These are phyloP conservation scores for Tychaedon coryphoeus DNA, from an alignment of 2,113 vertebrate genomes.

Conservation along the genomic window DNA sequence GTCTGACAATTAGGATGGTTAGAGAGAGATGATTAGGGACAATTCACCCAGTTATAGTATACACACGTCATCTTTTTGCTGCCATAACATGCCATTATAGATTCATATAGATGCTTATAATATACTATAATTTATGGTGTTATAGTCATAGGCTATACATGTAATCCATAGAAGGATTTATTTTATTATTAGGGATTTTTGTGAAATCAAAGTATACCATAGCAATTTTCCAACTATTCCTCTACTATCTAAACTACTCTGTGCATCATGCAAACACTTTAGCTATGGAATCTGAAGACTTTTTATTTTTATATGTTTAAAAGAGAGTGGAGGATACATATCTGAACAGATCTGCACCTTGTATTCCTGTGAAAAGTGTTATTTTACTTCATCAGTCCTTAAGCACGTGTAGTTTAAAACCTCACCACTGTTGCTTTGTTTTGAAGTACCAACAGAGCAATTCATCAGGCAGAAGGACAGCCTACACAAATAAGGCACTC, in stretches of 20 bases:
- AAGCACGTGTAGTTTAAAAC: neutral
- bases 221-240: constrained; percentile 41
- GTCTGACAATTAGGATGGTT: constrained; percentile 40
- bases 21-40: constrained; percentile 39
- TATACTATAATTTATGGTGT: constrained; percentile 16
- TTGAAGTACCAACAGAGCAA: neutral
- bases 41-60: constrained; percentile 18
- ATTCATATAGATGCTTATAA: constrained; percentile 21
- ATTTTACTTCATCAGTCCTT: neutral
- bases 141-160: neutral
- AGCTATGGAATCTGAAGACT: neutral
- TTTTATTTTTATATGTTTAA: neutral
- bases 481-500: neutral
- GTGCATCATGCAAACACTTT: neutral
- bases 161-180: constrained; percentile 18
- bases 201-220: constrained; percentile 8
- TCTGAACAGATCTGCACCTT: neutral
- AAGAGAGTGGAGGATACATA: neutral
- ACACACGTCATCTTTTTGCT: constrained; percentile 11
- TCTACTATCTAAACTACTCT: neutral
- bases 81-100: constrained; percentile 33
- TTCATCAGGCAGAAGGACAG: neutral
- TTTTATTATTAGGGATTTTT: constrained; percentile 37
- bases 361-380: neutral
- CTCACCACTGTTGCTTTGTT: neutral